Evolutionary conservation across 1,140 invertebrate genomes (phyloP).

Genomic region (Caligus rogercresseyi): DNA sequence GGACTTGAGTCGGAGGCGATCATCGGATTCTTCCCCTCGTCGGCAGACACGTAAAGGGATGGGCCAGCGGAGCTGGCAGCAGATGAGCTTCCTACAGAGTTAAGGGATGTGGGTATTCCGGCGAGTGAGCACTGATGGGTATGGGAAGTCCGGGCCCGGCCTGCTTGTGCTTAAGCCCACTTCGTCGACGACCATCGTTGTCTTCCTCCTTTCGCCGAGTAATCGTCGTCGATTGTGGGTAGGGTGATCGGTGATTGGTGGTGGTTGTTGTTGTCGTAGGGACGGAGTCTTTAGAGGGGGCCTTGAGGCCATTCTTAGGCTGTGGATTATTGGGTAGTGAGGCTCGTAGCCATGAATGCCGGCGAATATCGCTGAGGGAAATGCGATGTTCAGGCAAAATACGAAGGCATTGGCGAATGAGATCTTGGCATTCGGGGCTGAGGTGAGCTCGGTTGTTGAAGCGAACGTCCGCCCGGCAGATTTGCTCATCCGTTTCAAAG

Average conservation of each 20-base stretch:
- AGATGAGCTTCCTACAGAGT: not conserved
- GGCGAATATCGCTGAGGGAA: conserved; percentile 38
- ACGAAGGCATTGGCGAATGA: conserved; percentile 39
- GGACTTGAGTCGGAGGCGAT: not conserved
- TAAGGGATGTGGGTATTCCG: not conserved
- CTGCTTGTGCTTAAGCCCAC: not conserved
- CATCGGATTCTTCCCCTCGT: not conserved
- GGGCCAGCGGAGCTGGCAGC: not conserved
- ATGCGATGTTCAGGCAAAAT: conserved; percentile 35
- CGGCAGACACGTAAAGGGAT: not conserved
- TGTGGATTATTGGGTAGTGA: too few relatives aligned
- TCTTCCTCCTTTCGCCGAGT: not conserved
- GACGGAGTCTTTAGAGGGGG: not conserved
- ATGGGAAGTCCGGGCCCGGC: not conserved
- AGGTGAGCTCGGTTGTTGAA: conserved; percentile 32
- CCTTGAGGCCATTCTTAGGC: too few relatives aligned
- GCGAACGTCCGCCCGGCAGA: conserved; percentile 35
- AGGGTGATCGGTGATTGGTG: not conserved
- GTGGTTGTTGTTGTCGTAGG: not conserved
- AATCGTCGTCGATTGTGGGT: too few relatives aligned
- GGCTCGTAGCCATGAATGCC: conserved; percentile 37
- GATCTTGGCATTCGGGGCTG: conserved; percentile 39
- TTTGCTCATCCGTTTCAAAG: conserved; percentile 47
- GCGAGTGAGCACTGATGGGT: not conserved
- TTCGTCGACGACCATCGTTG: too few relatives aligned